Evolutionary conservation across 2,797 vertebrate species (phyloP), one percentile per base, ranked within the genome.

Genomic region (Hipposideros larvatus): DNA sequence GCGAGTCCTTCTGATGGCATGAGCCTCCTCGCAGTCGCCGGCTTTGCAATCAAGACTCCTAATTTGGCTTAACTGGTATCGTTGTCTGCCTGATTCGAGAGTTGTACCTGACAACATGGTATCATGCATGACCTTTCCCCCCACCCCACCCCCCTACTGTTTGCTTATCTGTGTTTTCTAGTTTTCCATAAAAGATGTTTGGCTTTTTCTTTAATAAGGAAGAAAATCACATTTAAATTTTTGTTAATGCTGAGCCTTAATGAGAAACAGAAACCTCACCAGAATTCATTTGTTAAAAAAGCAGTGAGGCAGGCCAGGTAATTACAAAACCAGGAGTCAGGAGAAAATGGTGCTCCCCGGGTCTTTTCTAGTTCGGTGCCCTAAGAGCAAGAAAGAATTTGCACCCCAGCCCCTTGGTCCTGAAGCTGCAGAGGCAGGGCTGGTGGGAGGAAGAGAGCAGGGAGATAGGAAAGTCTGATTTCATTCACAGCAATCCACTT

Each of bases 401-500:
- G 66, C 11, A 68, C 18, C 26, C 15, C 18, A 88, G 71, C 1
- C 57, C 46, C 37, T 70, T 31, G 46, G 86, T 74, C 74, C 53
- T 75, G 74, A 63, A 78, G 91, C 87, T 34, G 4, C 37, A 13
- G 4, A 74, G 65, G 82, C 78, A 85, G 83, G 31, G 28, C 82
- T 57, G 63, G 75, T 75, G 57, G 87, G 92, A 97, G 97, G 95
- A 94, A 93, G 78, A 63, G 73, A 84, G 84, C 46, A 73, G 80
- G 94, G 80, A 91, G 88, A 93, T 84, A 86, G 98, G 91, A 97
- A 95, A 96, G 93, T 94, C 86, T 94, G 96, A 97, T 98, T 98
- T 97, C 97, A 96, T 96, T 98, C 34, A 77, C 65, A 98, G 96
- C 85, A 97, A 98, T 97, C 97, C 98, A 97, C 97, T 98, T 86